These are phyloP conservation scores for Phrynocephalus vlangalii DNA, from an alignment of 2,797 vertebrate genomes.

Conservation along the genomic window DNA sequence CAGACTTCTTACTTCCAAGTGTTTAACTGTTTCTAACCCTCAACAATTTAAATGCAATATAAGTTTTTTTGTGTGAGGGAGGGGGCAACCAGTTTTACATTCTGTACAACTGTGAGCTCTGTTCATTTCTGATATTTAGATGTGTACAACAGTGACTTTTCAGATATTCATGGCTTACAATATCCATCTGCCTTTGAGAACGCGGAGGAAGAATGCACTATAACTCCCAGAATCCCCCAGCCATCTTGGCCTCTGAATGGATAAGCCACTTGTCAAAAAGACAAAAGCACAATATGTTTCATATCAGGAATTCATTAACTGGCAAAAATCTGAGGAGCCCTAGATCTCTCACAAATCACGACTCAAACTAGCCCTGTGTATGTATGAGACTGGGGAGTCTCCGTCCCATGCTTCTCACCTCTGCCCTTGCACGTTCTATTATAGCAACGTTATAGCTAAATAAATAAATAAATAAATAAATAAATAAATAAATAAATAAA, in stretches of 20 bases:
- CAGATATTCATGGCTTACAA: not conserved
- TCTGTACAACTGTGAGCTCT: not conserved
- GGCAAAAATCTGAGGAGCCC: slow-evolving; percentile 2
- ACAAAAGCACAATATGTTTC: not conserved
- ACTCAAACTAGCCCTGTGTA: not conserved
- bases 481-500: not conserved
- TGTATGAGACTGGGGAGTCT: too few species aligned
- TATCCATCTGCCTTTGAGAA: not conserved
- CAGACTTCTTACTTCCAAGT: not conserved
- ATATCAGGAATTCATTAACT: not conserved
- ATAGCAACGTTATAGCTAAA: too few species aligned
- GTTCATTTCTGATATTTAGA: not conserved
- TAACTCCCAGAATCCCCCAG: too few species aligned
- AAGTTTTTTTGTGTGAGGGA: not conserved
- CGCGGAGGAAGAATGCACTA: too few species aligned
- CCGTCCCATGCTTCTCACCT: not conserved
- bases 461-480: not conserved
- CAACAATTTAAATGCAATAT: not conserved
- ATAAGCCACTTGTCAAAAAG: not conserved
- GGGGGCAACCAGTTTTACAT: too few species aligned
- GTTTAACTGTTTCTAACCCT: too few species aligned
- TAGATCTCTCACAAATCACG: not conserved
- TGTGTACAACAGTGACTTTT: not conserved
- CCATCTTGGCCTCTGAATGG: too few species aligned
- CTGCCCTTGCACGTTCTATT: not conserved